phyloP scores from a whole-genome alignment of 2,888 invertebrate genomes.

The Ptycholaimellus sp. region DNA sequence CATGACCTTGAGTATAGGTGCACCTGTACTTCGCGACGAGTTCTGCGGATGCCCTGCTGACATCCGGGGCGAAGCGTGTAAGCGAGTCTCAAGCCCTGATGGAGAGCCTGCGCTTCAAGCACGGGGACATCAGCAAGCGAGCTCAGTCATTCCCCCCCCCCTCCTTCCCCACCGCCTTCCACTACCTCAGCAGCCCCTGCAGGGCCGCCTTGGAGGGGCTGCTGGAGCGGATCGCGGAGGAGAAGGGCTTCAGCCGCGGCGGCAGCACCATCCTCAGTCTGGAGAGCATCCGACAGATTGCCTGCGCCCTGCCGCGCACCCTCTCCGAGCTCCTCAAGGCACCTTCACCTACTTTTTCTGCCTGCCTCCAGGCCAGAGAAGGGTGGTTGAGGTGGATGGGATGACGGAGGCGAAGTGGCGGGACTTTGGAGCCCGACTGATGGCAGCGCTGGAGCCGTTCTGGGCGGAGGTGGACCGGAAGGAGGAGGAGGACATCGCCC shows the following conservation, averaged over 20 bases:
- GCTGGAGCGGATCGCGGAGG: conserved; percentile 10
- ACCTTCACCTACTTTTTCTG: no score
- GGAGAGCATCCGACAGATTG: conserved; percentile 10
- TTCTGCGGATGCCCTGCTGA: conserved; percentile 7
- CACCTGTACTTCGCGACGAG: conserved; percentile 13
- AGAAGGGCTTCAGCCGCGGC: conserved; percentile 9
- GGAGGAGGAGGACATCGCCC: no score
- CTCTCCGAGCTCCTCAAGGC: conserved; percentile 19
- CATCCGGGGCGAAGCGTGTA: no score
- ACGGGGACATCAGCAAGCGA: no score
- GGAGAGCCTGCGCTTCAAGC: conserved; percentile 7
- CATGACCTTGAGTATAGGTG: conserved; percentile 8
- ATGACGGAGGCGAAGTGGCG: no score
- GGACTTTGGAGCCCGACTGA: conserved; percentile 14
- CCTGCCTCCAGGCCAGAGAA: no score
- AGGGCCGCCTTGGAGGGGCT: conserved; percentile 9
- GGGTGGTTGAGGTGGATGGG: no score
- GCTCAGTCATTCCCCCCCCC: no score
- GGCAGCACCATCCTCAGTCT: conserved; percentile 3
- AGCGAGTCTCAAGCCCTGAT: not conserved
- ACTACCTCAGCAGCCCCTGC: not conserved
- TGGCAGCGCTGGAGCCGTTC: conserved; percentile 13
- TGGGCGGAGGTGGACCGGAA: conserved; percentile 17
- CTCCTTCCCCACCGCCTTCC: no score
- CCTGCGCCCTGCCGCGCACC: conserved; percentile 20